phyloP scores from a whole-genome alignment of 2,797 vertebrate species.

The Microcaecilia unicolor region DNA sequence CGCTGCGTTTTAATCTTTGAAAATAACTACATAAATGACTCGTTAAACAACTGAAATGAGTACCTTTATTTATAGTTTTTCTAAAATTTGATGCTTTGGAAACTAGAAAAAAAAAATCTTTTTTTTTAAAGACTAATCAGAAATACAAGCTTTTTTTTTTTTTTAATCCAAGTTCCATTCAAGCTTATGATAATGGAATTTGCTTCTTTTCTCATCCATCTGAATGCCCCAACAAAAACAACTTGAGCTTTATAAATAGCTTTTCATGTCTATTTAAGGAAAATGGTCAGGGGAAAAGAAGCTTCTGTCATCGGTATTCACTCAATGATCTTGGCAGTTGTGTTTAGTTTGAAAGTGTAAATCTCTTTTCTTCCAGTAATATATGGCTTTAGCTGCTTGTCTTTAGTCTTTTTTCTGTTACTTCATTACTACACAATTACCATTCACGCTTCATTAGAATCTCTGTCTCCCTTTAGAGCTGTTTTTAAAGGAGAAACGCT shows the following conservation, averaged over 20 bases:
- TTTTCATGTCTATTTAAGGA: slow-evolving; percentile 97
- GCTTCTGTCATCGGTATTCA: slow-evolving; percentile 80
- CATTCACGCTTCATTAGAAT: slow-evolving; percentile 98
- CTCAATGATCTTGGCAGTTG: slow-evolving; percentile 71
- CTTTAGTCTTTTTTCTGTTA: slow-evolving; percentile 95
- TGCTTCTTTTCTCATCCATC: slow-evolving; percentile 73
- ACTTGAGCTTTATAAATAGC: slow-evolving; percentile 83
- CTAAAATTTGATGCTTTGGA: too few relatives aligned
- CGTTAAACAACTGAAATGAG: too few relatives aligned
- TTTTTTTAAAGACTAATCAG: too few relatives aligned
- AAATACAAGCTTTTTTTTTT: too few relatives aligned
- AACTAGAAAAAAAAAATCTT: too few relatives aligned
- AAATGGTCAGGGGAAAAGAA: slow-evolving; percentile 79
- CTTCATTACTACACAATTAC: slow-evolving; percentile 99
- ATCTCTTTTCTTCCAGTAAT: slow-evolving; percentile 94
- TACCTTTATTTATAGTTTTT: too few relatives aligned
- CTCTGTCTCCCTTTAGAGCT: slow-evolving; percentile 80
- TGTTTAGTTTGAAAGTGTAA: slow-evolving; percentile 98
- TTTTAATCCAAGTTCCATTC: too few relatives aligned
- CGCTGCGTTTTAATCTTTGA: too few relatives aligned
- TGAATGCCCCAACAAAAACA: slow-evolving; percentile 85
- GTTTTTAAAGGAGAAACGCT: slow-evolving; percentile 66
- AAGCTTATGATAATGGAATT: slow-evolving; percentile 74
- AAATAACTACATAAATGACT: too few relatives aligned
- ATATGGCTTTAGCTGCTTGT: slow-evolving; percentile 96